phyloP scores from a whole-genome alignment of 2,113 vertebrate species.

The Nanorana parkeri region DNA sequence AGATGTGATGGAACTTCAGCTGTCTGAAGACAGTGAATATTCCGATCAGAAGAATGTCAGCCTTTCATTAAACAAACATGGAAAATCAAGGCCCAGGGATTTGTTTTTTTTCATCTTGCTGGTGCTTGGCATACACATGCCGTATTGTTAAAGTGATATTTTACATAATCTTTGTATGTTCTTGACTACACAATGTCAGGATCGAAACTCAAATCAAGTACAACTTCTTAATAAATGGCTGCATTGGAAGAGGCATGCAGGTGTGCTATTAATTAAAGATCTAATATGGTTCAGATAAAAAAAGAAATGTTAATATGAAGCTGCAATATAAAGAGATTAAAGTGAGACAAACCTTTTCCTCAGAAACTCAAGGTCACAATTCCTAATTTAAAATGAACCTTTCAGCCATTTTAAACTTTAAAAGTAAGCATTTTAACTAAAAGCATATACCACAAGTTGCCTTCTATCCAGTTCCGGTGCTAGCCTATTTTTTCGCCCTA shows the following conservation, averaged over 20 bases:
- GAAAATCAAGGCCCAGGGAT: neutral
- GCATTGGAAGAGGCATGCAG: neutral
- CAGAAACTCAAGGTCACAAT: too few species aligned
- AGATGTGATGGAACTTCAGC: too few species aligned
- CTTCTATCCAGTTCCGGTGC: too few species aligned
- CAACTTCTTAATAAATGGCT: neutral
- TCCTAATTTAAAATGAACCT: too few species aligned
- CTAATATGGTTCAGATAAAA: neutral
- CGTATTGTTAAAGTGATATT: neutral
- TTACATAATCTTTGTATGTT: slow-evolving; percentile 10
- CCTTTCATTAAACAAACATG: slow-evolving; percentile 13
- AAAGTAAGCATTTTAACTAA: too few species aligned
- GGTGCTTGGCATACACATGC: neutral
- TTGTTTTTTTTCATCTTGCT: slow-evolving; percentile 4
- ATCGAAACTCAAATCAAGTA: neutral
- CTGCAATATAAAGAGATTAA: too few species aligned
- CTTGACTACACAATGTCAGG: neutral
- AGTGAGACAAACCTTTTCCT: too few species aligned
- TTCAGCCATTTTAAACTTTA: too few species aligned
- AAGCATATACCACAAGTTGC: too few species aligned
- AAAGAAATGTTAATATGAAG: neutral
- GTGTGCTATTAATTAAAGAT: slow-evolving; percentile 33
- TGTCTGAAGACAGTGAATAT: neutral
- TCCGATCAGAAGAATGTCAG: neutral
- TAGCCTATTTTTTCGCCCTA: too few species aligned